Evolutionary conservation across 1,140 invertebrate species (phyloP), one percentile per base, ranked within the genome.

Genomic region (Pectinophora gossypiella): DNA sequence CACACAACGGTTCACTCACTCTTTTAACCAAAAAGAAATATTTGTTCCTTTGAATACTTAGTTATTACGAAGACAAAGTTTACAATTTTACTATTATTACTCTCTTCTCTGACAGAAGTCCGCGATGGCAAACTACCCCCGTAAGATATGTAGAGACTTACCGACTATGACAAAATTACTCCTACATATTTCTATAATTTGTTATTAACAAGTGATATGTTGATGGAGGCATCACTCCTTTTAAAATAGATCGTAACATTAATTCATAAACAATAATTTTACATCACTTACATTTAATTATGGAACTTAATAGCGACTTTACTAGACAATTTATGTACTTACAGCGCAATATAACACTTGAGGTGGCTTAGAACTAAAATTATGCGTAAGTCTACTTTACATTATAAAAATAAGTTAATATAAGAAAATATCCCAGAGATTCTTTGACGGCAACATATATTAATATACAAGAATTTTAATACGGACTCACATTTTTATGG

Each of bases 171-270:
- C 72, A 65, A 83, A 83, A 76, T 82, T 82, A 83, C 63, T 35
- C 59, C 76, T 83, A 85, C 72, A 61, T 77, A 76, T 57, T 70
- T 74, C 72, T 84, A 78, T 81, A 84, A 81, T 80, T 82, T 78
- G 64, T 84, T 85, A 78, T 79, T 85, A 84, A 85, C 84, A 84
- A 87, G 78, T 87, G 84, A 87, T 87, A 87, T 87, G 84, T 87
- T 72, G 78, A 60, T 75, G 73, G 79, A 84, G 79, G 54, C 57
- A 81, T 76, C 72, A 76, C 81, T 82, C 81, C 68, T 62, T 71
- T 79, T 73, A 65, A 67, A 74, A 64, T 77, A 72, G 48, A 72
- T 53, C 62, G 56, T 76, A 75, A 74, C 62, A 76, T 74, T 78
- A 72, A 71, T 73, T 58, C 50, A 72, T 69, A 70, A 75, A 74